A percentile compares a stretch with the other conserved stretches of the same genome.
phyloP scores from a whole-genome alignment of 2,888 invertebrate genomes.

The Erebia ligea region DNA sequence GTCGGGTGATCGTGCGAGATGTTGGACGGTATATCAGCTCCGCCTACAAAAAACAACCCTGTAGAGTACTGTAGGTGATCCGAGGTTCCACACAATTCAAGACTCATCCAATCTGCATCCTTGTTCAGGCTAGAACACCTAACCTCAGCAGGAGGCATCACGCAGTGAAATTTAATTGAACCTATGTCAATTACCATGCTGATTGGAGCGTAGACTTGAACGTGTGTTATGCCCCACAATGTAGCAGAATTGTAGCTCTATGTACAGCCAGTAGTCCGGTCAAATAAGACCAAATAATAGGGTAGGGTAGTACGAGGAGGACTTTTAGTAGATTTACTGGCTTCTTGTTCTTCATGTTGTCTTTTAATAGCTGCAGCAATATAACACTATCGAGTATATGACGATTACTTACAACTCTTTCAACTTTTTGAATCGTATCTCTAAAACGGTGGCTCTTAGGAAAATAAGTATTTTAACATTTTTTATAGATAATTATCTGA shows the following conservation, averaged over 20 bases:
- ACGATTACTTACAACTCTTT: too few species aligned
- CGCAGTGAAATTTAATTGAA: too few species aligned
- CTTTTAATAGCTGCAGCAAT: too few species aligned
- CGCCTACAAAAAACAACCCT: slow-evolving; percentile 57
- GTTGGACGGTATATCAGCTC: slow-evolving; percentile 79
- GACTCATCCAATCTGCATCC: not conserved
- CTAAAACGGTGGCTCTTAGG: too few species aligned
- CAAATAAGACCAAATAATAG: too few species aligned
- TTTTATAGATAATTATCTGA: too few species aligned
- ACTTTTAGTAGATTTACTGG: too few species aligned
- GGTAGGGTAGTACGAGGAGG: too few species aligned
- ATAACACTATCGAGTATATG: too few species aligned
- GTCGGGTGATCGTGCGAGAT: slow-evolving; percentile 80
- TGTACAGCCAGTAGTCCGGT: slow-evolving; percentile 6
- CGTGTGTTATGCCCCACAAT: not conserved
- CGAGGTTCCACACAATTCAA: not conserved
- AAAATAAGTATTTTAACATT: too few species aligned
- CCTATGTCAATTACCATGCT: not conserved
- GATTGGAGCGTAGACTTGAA: not conserved
- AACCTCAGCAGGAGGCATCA: not conserved
- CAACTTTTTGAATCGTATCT: too few species aligned
- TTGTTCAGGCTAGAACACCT: not conserved
- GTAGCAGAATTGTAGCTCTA: not conserved
- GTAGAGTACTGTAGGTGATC: slow-evolving; percentile 8
- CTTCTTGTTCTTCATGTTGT: too few species aligned